Base-by-base conservation (phyloP, 1,140 invertebrate species). In the Sipha flava region DNA sequence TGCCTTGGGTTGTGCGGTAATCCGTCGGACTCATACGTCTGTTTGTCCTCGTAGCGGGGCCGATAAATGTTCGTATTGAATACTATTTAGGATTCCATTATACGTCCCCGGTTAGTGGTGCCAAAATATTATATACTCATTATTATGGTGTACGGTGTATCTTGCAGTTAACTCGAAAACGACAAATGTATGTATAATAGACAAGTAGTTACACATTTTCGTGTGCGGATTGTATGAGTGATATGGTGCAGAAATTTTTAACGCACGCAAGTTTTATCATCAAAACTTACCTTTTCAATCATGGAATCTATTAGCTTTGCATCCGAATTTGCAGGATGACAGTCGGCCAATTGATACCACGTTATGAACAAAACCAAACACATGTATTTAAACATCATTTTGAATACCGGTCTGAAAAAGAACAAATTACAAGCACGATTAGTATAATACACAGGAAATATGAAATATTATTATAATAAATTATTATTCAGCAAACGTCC, bases 311-410 rank as follows among this genome's bases (percentile, higher is more conserved):
- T 18, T 3, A 34, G n/a, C 14, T 43, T 21, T 0, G 59, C 16
- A 7, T 59, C 54, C 6, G 73, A 37, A 14, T 37, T 47, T 0
- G 73, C 73, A 0, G 73, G 73, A 43, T 77, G 52, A 23, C 73
- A 59, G 5, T 77, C 73, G 37, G 73, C 73, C 16, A 59, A 37
- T 21, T 77, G 73, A 57, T 59, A 77, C 73, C 73, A 77, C 26
- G 73, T 26, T 34, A 77, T 37, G 52, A 77, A 77, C 34, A 77
- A 37, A 23, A 77, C 52, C 52, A 77, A 77, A 57, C 73, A 77
- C 49, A 43, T 59, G 49, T 77, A 77, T 54, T 77, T 77, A 26
- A 77, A 59, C 49, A 37, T 72, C 73, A 57, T 77, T 77, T 77
- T 59, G 49, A 77, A 77, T 43, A 57, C 49, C 21, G 73, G 70